Evolutionary conservation across 2,888 invertebrate species (phyloP).

Genomic region (Drosophila hamatofila): DNA sequence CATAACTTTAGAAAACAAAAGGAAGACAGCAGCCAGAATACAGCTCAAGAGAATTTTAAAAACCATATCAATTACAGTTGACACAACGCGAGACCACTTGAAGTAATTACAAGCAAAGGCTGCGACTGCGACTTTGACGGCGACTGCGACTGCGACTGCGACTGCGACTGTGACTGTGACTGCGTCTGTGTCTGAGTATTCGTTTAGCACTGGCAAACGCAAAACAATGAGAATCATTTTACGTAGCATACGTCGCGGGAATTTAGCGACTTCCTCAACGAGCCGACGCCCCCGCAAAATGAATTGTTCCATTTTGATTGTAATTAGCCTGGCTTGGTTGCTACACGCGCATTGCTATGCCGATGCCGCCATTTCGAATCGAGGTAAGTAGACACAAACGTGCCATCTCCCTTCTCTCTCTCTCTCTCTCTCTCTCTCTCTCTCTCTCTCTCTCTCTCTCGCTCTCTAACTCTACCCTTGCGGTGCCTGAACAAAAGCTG

Average conservation of each 20-base stretch:
- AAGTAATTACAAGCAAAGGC: slow-evolving; percentile 41
- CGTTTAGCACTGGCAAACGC: slow-evolving; percentile 38
- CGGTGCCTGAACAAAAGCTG: slow-evolving; percentile 12
- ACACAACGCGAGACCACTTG: slow-evolving; percentile 24
- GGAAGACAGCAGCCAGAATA: slow-evolving; percentile 36
- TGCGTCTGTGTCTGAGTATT: slow-evolving; percentile 37
- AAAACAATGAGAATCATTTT: slow-evolving; percentile 79
- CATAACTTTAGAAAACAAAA: slow-evolving; percentile 26
- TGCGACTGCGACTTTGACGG: slow-evolving; percentile 2
- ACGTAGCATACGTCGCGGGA: slow-evolving; percentile 72
- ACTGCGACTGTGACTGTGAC: slow-evolving; percentile 21
- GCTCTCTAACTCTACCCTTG: slow-evolving; percentile 27
- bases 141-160: background rate
- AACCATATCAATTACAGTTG: slow-evolving; percentile 24
- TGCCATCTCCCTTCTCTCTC: background rate
- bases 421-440: slow-evolving; percentile 17
- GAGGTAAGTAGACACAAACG: slow-evolving; percentile 81
- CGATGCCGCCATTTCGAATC: slow-evolving; percentile 84
- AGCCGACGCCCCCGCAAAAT: slow-evolving; percentile 57
- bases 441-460: slow-evolving; percentile 9
- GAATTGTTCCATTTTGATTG: slow-evolving; percentile 84
- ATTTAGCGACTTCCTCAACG: slow-evolving; percentile 22
- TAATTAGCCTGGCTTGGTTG: slow-evolving; percentile 85
- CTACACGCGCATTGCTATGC: slow-evolving; percentile 81
- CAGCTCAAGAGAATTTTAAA: slow-evolving; percentile 7